phyloP scores from a whole-genome alignment of 1,140 invertebrate genomes.

The Ruditapes philippinarum region DNA sequence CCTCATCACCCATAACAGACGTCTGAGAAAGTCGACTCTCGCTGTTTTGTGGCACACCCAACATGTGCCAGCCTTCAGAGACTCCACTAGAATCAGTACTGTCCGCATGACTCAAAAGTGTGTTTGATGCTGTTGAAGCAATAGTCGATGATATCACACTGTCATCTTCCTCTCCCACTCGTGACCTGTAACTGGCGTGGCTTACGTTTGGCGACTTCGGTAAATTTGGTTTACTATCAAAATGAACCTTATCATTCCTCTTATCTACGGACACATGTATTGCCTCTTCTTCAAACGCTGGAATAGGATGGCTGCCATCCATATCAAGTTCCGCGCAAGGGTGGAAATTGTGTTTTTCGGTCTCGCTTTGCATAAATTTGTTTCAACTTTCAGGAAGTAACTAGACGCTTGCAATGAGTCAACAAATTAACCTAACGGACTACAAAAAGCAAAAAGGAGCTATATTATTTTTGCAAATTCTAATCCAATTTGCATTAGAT shows the following conservation, averaged over 20 bases:
- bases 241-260: background rate
- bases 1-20: constrained; percentile 57
- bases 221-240: background rate
- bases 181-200: background rate
- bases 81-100: constrained; percentile 62
- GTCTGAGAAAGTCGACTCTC: constrained; percentile 59
- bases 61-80: constrained; percentile 58
- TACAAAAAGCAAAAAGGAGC: too few species aligned
- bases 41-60: constrained; percentile 50
- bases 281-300: constrained; percentile 36
- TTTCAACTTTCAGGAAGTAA: too few species aligned
- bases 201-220: background rate
- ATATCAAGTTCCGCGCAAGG: too few species aligned
- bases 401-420: too few species aligned
- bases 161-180: constrained; percentile 50
- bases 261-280: background rate
- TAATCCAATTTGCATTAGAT: too few species aligned
- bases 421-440: too few species aligned
- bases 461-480: too few species aligned
- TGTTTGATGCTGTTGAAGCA: constrained; percentile 45
- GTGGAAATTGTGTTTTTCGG: too few species aligned
- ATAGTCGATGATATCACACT: constrained; percentile 60
- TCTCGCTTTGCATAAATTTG: too few species aligned
- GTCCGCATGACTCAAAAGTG: constrained; percentile 51
- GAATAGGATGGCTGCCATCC: constrained; percentile 32